These are phyloP conservation scores for Stylophora pistillata DNA, from an alignment of 64 coral and sea anemone genomes.

Conservation along the genomic window DNA sequence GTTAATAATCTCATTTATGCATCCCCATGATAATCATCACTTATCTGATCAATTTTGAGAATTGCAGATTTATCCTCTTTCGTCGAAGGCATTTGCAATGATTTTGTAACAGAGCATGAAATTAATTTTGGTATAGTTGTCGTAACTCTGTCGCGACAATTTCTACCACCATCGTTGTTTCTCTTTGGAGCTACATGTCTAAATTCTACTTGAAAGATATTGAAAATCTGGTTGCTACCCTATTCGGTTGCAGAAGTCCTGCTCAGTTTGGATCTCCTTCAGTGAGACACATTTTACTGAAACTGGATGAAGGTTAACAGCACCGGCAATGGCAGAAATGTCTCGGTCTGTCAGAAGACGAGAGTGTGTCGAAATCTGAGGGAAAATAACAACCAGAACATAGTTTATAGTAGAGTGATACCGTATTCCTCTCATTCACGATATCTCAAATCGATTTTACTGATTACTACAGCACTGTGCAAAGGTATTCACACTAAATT, in stretches of 20 bases:
- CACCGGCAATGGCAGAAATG: slow-evolving; percentile 17
- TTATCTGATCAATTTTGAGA: too few relatives aligned
- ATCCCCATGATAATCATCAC: too few relatives aligned
- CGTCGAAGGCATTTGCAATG: too few relatives aligned
- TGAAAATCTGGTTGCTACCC: slow-evolving; percentile 18
- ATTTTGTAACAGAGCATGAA: too few relatives aligned
- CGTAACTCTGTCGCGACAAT: not conserved
- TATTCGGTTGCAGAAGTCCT: slow-evolving; percentile 49
- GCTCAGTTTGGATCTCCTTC: slow-evolving; percentile 67
- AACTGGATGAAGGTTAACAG: not conserved
- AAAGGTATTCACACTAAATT: too few relatives aligned
- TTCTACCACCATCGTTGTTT: not conserved
- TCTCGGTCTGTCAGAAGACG: slow-evolving; percentile 50
- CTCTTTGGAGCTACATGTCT: too few relatives aligned
- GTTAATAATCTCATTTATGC: too few relatives aligned
- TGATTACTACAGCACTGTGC: too few relatives aligned
- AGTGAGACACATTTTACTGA: slow-evolving; percentile 37
- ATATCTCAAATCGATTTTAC: too few relatives aligned
- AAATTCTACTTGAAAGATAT: not conserved
- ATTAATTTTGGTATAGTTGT: too few relatives aligned
- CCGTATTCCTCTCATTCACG: too few relatives aligned
- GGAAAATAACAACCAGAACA: not conserved
- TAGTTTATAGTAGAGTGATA: not conserved
- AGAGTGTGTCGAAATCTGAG: slow-evolving; percentile 58
- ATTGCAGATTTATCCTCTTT: too few relatives aligned